Evolutionary conservation across 1,140 invertebrate genomes (phyloP).

Genomic region (Bombus soroeensis): DNA sequence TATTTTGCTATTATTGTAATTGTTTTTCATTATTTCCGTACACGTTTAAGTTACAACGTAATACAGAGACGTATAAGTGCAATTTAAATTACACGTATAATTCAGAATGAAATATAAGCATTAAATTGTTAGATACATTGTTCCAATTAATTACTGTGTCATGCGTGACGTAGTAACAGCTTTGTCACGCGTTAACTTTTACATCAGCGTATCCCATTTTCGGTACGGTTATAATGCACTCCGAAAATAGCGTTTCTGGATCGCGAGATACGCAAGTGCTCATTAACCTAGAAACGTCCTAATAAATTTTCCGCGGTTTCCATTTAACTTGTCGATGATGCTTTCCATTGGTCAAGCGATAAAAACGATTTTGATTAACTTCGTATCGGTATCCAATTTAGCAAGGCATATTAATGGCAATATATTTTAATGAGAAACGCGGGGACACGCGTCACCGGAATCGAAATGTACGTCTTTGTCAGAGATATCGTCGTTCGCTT

Average conservation of each 20-base stretch:
- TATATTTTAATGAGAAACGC: slow-evolving; percentile 38
- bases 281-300: slow-evolving; percentile 45
- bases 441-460: background rate
- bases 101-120: background rate
- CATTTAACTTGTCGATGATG: slow-evolving; percentile 36
- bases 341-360: slow-evolving; percentile 17
- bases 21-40: background rate
- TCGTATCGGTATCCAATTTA: slow-evolving; percentile 25
- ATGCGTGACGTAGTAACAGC: background rate
- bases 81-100: background rate
- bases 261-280: slow-evolving; percentile 12
- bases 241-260: background rate
- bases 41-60: background rate
- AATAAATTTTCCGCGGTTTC: slow-evolving; percentile 28
- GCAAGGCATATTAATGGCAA: slow-evolving; percentile 27
- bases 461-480: background rate
- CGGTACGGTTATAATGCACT: background rate
- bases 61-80: background rate
- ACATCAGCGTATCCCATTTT: slow-evolving; percentile 5
- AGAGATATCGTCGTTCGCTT: background rate
- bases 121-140: background rate
- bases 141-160: slow-evolving; percentile 6
- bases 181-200: background rate
- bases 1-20: background rate
- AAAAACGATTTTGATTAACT: slow-evolving; percentile 43